These are phyloP conservation scores for Lucifuga dentata DNA, from an alignment of 2,113 vertebrate species.

Conservation along the genomic window DNA sequence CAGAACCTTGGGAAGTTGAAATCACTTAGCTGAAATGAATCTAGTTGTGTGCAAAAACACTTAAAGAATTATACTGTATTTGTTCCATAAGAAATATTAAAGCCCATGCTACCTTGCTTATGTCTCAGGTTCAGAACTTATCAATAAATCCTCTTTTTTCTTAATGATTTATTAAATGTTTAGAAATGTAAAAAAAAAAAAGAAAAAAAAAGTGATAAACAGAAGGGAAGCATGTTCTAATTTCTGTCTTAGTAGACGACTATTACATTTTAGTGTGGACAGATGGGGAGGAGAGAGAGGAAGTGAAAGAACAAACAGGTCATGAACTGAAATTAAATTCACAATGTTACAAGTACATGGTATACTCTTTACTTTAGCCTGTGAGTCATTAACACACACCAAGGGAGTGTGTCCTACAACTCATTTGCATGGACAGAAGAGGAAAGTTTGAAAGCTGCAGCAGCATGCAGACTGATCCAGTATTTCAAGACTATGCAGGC, in stretches of 20 bases:
- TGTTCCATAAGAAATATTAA: no score
- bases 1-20: no score
- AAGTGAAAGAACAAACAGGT: slow-evolving; percentile 26
- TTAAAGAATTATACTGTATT: no score
- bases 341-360: slow-evolving; percentile 24
- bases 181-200: no score
- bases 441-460: slow-evolving; percentile 50
- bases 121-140: no score
- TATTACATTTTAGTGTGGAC: neutral
- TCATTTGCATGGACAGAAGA: slow-evolving; percentile 31
- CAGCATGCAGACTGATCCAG: slow-evolving; percentile 29
- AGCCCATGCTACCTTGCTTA: no score
- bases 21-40: no score
- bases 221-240: no score
- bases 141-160: no score
- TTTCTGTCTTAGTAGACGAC: neutral
- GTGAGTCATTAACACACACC: slow-evolving; percentile 26
- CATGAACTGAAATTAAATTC: slow-evolving; percentile 34
- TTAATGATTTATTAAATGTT: no score
- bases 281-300: neutral
- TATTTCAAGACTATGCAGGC: slow-evolving; percentile 36
- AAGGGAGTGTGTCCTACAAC: slow-evolving; percentile 30
- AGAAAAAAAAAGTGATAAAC: no score
- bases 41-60: no score
- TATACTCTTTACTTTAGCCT: slow-evolving; percentile 41